Conservation (phyloP, 1,140 invertebrate genomes). For the Trachymyrmex septentrionalis region DNA sequence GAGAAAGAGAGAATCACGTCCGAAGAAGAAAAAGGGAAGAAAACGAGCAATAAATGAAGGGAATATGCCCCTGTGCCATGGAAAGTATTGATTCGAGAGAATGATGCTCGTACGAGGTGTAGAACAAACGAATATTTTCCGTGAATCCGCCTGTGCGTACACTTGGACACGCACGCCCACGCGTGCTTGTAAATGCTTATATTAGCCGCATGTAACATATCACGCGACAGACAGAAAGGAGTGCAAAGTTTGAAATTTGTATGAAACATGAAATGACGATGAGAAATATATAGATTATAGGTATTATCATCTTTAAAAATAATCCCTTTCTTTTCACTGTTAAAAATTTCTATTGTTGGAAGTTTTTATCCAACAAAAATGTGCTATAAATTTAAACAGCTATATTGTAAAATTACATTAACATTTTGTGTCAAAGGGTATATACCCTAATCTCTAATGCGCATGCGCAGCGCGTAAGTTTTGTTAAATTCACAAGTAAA, state of each 20-base stretch:
- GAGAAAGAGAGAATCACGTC: constrained; percentile 35
- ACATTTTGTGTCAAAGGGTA: too few species aligned
- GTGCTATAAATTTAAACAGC: too few species aligned
- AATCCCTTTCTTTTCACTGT: not conserved
- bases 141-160: constrained; percentile 35
- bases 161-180: not conserved
- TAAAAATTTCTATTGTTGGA: too few species aligned
- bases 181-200: constrained; percentile 8
- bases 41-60: constrained; percentile 70
- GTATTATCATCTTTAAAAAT: not conserved
- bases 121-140: constrained; percentile 68
- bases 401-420: too few species aligned
- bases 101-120: constrained; percentile 62
- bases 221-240: constrained; percentile 35
- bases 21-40: constrained; percentile 46
- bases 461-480: too few species aligned
- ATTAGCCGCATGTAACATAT: constrained; percentile 2
- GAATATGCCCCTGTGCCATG: constrained; percentile 46
- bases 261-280: not conserved
- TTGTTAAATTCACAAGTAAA: too few species aligned
- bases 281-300: not conserved
- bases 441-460: too few species aligned
- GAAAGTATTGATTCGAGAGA: constrained; percentile 74
- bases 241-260: not conserved
- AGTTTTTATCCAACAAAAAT: too few species aligned